phyloP scores from a whole-genome alignment of 1,140 invertebrate species.

The Adelges cooleyi region DNA sequence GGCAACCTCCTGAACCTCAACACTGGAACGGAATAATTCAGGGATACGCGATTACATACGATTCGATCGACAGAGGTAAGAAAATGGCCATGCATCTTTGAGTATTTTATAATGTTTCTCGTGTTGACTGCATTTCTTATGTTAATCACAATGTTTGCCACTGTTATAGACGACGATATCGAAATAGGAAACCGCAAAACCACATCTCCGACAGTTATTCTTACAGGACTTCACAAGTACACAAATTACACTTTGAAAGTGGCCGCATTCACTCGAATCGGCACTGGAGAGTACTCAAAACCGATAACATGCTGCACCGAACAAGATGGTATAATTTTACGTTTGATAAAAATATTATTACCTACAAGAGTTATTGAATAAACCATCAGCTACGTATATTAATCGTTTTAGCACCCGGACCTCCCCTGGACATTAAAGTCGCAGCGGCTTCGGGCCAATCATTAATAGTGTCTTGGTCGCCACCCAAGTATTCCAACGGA shows the following conservation, averaged over 20 bases:
- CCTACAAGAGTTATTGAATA: no score
- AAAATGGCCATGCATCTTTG: not conserved
- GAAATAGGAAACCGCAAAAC: constrained; percentile 45
- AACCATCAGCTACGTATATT: no score
- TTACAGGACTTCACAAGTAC: constrained; percentile 61
- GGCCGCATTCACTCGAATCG: constrained; percentile 73
- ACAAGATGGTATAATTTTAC: constrained; percentile 61
- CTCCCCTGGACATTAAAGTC: constrained; percentile 62
- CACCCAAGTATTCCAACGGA: constrained; percentile 64
- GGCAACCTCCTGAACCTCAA: constrained; percentile 66
- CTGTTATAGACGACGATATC: constrained; percentile 16
- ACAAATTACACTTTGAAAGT: constrained; percentile 91
- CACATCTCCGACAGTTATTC: constrained; percentile 51
- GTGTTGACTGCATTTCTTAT: no score
- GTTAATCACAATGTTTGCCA: not conserved
- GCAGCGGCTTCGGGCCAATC: constrained; percentile 60
- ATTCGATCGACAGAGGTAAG: constrained; percentile 41
- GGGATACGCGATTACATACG: constrained; percentile 67
- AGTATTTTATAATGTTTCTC: no score
- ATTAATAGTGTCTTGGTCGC: constrained; percentile 66
- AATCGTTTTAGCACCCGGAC: constrained; percentile 57
- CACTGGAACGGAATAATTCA: constrained; percentile 69
- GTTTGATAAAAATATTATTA: not conserved
- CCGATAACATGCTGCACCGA: constrained; percentile 79
- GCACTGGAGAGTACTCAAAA: constrained; percentile 70